phyloP scores from a whole-genome alignment of 2,113 vertebrate species.

The Zonotrichia leucophrys region DNA sequence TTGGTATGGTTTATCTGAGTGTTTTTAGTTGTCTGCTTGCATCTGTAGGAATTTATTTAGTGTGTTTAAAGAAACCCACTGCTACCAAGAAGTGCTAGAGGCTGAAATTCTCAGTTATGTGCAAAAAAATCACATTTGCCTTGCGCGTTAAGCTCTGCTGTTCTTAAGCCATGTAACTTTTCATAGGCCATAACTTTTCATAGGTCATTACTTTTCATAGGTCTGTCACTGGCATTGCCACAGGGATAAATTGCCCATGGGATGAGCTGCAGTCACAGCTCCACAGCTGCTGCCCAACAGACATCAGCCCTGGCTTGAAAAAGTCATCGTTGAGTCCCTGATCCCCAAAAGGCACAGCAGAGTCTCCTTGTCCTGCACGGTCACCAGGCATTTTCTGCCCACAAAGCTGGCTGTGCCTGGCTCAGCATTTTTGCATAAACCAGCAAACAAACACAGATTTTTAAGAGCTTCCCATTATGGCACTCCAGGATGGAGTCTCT shows the following conservation, averaged over 20 bases:
- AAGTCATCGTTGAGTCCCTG: neutral
- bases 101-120: neutral
- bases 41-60: neutral
- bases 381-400: neutral
- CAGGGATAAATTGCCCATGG: neutral
- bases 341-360: neutral
- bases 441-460: neutral
- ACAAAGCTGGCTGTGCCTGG: neutral
- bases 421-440: neutral
- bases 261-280: neutral
- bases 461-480: neutral
- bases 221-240: neutral
- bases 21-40: neutral
- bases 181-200: neutral
- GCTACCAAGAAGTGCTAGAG: neutral
- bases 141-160: accelerated
- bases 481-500: neutral
- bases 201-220: neutral
- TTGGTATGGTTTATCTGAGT: neutral
- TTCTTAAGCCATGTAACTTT: neutral
- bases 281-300: neutral
- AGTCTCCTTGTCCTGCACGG: accelerated
- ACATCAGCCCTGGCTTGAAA: neutral
- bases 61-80: neutral
- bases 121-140: neutral